phyloP scores from a whole-genome alignment of 2,797 vertebrate genomes.

The Pelochelys cantorii region DNA sequence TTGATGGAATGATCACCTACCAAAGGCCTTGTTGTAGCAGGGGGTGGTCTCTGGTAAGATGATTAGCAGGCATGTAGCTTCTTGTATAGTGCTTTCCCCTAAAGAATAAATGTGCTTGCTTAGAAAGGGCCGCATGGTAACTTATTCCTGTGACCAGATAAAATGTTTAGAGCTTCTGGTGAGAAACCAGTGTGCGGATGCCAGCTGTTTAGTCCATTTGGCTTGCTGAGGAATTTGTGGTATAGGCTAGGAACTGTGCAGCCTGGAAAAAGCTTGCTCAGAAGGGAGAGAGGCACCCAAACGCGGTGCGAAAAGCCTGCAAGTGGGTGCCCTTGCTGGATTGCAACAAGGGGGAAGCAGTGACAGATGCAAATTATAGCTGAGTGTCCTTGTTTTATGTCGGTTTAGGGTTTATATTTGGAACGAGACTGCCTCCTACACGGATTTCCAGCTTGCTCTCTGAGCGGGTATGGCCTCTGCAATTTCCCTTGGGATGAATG shows the following conservation, averaged over 20 bases:
- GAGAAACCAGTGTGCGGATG: not conserved
- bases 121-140: not conserved
- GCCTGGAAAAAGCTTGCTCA: not conserved
- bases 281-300: not conserved
- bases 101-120: not conserved
- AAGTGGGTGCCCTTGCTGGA: not conserved
- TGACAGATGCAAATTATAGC: not conserved
- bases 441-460: not conserved
- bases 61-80: not conserved
- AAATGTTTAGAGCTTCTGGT: not conserved
- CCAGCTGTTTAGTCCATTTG: not conserved
- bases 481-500: conserved; percentile 57
- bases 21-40: not conserved
- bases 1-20: not conserved
- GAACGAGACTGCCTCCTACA: conserved; percentile 31
- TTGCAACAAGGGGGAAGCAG: not conserved
- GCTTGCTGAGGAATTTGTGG: not conserved
- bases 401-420: not conserved
- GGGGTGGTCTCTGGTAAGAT: not conserved
- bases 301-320: not conserved
- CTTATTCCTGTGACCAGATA: not conserved
- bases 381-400: not conserved
- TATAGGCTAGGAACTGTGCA: not conserved
- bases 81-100: not conserved
- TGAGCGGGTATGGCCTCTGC: conserved; percentile 37